Percentiles rank a stretch among this genome's conserved stretches.
Conservation (phyloP, 2,797 vertebrate genomes). For the Sebastes taczanowskii region DNA sequence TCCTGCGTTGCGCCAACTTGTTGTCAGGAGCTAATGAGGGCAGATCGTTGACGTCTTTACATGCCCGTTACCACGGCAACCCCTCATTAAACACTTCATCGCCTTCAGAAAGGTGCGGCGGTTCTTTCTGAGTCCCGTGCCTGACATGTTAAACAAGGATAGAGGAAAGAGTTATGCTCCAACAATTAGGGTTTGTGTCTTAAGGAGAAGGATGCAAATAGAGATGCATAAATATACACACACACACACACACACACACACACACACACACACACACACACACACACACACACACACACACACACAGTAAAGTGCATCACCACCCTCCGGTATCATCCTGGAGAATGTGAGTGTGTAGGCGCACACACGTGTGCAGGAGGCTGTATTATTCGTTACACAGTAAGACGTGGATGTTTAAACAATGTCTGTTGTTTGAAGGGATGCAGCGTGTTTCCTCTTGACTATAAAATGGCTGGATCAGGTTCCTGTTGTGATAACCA, state of each 20-base stretch:
- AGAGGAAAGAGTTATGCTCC: neutral
- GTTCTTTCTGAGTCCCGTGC: conserved; percentile 25
- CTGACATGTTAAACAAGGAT: conserved; percentile 35
- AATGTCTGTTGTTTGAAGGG: conserved; percentile 72
- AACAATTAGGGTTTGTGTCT: conserved; percentile 1
- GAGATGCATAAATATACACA: neutral
- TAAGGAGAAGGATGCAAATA: conserved; percentile 1
- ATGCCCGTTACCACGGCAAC: conserved; percentile 54
- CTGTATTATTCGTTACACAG: conserved; percentile 39
- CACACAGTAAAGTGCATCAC: neutral
- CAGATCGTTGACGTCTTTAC: conserved; percentile 72
- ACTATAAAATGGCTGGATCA: conserved; percentile 68
- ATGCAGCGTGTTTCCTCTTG: conserved; percentile 70
- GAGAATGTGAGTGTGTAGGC: neutral
- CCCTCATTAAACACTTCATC: conserved; percentile 71
- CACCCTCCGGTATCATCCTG: neutral
- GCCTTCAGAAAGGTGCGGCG: conserved; percentile 44
- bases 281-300: neutral
- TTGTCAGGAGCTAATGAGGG: conserved; percentile 74
- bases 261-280: neutral
- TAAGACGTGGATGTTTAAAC: conserved; percentile 71
- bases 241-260: neutral
- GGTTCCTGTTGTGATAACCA: conserved; percentile 74
- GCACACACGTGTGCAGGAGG: neutral
- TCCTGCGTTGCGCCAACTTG: conserved; percentile 59